Base-by-base conservation (phyloP, 2,888 invertebrate species). In the Endotricha flammealis region DNA sequence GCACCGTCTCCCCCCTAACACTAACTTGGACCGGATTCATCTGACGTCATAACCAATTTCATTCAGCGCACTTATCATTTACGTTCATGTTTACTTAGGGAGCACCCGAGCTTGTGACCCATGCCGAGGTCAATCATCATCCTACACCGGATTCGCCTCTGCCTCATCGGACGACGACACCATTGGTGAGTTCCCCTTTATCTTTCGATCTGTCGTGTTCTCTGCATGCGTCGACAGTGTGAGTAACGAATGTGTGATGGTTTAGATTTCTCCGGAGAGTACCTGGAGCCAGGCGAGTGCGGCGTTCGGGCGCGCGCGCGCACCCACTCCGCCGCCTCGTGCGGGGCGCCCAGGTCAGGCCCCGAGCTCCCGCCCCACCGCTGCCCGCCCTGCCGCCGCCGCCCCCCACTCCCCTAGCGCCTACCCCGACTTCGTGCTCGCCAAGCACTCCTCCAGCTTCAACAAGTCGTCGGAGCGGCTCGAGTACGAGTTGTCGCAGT, bases 131-230 rank as follows among this genome's bases (percentile, higher is more conserved):
- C 87, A 87, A 87, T 76, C 87, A 87, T 87, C 83, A 79, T 80
- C 86, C 75, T 83, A 81, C 62, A 82, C 86, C 76, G 87, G 87
- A 80, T 83, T 87, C 82, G 78, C 88, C 82, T 88, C 88, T 77
- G 87, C 88, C 79, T 87, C 88, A 75, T 88, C 88, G 71, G 88
- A 88, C 69, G 88, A 88, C 66, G 88, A 88, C 78, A 83, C 87
- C 77, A 71, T 87, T 72, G 87, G 87, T 87, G 31, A 63, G 78
- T 59, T 17, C 7, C 13, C 9, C 5, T 12, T 7, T 1, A n/a
- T 9, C 4, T 29, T 9, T 29, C 5, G 4, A 8, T 29, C n/a
- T 14, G 11, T 16, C 16, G 25, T 12, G 1, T 29, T 14, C 2
- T n/a, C 10, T 16, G 28, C 16, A 17, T 17, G 27, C 5, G 12